These are phyloP conservation scores for Alfaro cultratus DNA, from an alignment of 2,797 vertebrate genomes.

Conservation along the genomic window DNA sequence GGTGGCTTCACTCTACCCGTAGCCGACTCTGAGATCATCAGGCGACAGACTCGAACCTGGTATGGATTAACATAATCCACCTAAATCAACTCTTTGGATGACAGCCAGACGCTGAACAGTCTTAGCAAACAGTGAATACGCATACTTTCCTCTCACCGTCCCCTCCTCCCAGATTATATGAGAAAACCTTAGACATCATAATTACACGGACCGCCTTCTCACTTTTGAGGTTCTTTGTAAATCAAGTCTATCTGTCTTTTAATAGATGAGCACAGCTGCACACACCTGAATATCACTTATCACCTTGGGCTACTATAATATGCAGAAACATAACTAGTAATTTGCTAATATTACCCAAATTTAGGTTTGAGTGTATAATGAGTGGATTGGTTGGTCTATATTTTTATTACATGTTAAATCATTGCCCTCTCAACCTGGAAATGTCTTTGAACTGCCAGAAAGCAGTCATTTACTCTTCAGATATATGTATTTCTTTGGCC, in stretches of 20 bases:
- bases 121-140: conserved; percentile 30
- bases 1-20: conserved; percentile 56
- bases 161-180: conserved; percentile 28
- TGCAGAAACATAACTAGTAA: conserved; percentile 56
- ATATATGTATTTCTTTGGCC: conserved; percentile 70
- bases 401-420: conserved; percentile 72
- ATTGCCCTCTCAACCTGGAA: conserved; percentile 42
- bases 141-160: conserved; percentile 12
- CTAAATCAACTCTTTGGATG: conserved; percentile 65
- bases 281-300: conserved; percentile 45
- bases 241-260: conserved; percentile 52
- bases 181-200: conserved; percentile 61
- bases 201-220: conserved; percentile 55
- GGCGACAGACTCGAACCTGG: conserved; percentile 62
- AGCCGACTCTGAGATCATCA: conserved; percentile 56
- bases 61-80: conserved; percentile 73
- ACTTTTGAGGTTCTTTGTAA: conserved; percentile 48
- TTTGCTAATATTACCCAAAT: conserved; percentile 65
- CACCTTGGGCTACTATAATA: conserved; percentile 43
- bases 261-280: conserved; percentile 57
- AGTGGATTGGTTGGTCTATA: conserved; percentile 39
- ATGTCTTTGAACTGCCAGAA: conserved; percentile 75
- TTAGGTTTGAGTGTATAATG: conserved; percentile 48
- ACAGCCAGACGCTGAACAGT: conserved; percentile 54
- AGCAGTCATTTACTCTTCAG: conserved; percentile 62